Evolutionary conservation across 2,888 invertebrate species (phyloP), one percentile per base, ranked within the genome.

Genomic region (Lithophane socia): DNA sequence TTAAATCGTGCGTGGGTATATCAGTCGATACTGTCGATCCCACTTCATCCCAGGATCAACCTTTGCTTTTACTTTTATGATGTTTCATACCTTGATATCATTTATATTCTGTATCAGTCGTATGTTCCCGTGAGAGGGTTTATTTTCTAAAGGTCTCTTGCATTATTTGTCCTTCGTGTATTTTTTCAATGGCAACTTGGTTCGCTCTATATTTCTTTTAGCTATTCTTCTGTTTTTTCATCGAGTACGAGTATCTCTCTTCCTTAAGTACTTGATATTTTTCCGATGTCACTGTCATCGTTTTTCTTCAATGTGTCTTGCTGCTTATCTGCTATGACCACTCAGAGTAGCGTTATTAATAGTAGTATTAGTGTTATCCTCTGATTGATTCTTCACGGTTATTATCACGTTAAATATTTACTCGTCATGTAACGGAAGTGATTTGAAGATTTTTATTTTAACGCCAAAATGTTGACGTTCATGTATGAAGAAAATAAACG

Each of bases 1-100:
- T 76, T 69, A 71, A 49, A 58, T n/a, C 54, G 10, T 37, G 75
- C 52, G 73, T 79, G 56, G 83, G 56, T 58, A 54, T 64, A 60
- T 68, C 66, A 54, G 58, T 61, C 56, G 37, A 75, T 79, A 75
- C 44, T 54, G 65, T 73, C 18, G 29, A 24, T 70, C 65, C 16
- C 52, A 37, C 54, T 58, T 79, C 69, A 63, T 79, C 47, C 60
- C 61, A 37, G 13, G 8, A 71, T 83, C 69, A 73, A 79, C 12
- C 58, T 70, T 65, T 29, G 52, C 47, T 75, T 72, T 49, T 37
- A 66, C 13, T 73, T 78, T 73, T 82, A 58, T 65, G 49, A 56
- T 37, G 56, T 75, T 68, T 69, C 42, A 64, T 64, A 13, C 56
- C 18, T 47, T 13, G 18, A 77, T 77, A 65, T 49, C 42, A 37